Evolutionary conservation across 2,888 invertebrate species (phyloP).

Genomic region (Laspeyria flexula): DNA sequence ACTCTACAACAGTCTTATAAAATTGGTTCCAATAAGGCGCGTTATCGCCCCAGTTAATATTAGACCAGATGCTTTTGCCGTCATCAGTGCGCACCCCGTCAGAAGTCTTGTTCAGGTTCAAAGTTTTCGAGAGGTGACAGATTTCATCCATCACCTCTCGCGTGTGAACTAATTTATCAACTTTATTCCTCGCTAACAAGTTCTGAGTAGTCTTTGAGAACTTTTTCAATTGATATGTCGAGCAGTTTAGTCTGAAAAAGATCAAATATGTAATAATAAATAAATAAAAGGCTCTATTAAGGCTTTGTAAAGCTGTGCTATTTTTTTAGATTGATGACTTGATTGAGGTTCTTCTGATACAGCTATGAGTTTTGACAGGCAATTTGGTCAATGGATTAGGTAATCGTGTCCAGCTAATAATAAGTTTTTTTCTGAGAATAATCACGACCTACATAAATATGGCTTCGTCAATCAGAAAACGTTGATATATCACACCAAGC

Average conservation of each 20-base stretch:
- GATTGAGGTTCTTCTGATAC: no score
- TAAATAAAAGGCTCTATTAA: no score
- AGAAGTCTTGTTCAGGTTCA: conserved; percentile 65
- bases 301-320: no score
- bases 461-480: no score
- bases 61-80: conserved; percentile 59
- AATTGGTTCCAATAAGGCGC: conserved; percentile 83
- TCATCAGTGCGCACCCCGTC: conserved; percentile 29
- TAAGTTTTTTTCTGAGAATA: no score
- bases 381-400: no score
- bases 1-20: conserved; percentile 71
- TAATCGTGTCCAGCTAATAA: no score
- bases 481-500: no score
- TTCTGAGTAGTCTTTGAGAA: conserved; percentile 75
- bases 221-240: conserved; percentile 70
- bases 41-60: conserved; percentile 79
- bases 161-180: conserved; percentile 62
- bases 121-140: conserved; percentile 63
- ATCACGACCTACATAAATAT: no score
- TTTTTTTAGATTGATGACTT: no score
- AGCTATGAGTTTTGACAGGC: no score
- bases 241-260: conserved; percentile 72
- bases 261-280: background rate
- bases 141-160: conserved; percentile 73
- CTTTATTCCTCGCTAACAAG: conserved; percentile 69